phyloP scores from a whole-genome alignment of 2,888 invertebrate species.

The Boloria selene region DNA sequence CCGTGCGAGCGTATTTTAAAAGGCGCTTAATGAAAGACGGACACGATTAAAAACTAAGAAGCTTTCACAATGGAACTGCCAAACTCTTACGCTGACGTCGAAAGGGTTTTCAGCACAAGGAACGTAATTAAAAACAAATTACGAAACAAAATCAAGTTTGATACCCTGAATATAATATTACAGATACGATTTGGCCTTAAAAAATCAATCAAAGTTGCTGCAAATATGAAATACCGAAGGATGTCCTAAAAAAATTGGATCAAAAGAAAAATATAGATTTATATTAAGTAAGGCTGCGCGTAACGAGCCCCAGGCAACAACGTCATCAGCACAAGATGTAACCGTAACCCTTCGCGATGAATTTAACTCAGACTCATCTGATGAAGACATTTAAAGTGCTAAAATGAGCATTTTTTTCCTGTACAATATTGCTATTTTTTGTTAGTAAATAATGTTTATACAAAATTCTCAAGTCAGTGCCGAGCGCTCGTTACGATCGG shows the following conservation, averaged over 20 bases:
- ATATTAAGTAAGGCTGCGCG: background rate
- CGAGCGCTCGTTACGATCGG: too few relatives aligned
- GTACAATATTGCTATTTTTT: too few relatives aligned
- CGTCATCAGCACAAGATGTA: background rate
- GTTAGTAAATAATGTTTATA: too few relatives aligned
- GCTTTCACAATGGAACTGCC: constrained; percentile 28
- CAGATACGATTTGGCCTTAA: background rate
- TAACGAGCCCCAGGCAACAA: background rate
- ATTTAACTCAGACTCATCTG: too few relatives aligned
- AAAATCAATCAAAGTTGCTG: constrained; percentile 13
- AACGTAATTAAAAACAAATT: constrained; percentile 21
- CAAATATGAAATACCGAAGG: constrained; percentile 2
- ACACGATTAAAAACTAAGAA: too few relatives aligned
- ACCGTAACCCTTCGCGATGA: too few relatives aligned
- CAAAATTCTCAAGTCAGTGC: too few relatives aligned
- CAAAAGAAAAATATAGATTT: constrained; percentile 1
- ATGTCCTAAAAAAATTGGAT: constrained; percentile 6
- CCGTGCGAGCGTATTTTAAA: too few relatives aligned
- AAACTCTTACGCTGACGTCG: constrained; percentile 36
- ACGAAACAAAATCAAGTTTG: background rate
- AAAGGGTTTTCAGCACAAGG: constrained; percentile 27
- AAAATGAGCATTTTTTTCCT: too few relatives aligned
- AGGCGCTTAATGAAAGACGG: too few relatives aligned
- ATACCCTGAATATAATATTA: background rate
- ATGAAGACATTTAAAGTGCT: too few relatives aligned